Base-by-base conservation (phyloP, 2,888 invertebrate species). In the Chalcis sispes region DNA sequence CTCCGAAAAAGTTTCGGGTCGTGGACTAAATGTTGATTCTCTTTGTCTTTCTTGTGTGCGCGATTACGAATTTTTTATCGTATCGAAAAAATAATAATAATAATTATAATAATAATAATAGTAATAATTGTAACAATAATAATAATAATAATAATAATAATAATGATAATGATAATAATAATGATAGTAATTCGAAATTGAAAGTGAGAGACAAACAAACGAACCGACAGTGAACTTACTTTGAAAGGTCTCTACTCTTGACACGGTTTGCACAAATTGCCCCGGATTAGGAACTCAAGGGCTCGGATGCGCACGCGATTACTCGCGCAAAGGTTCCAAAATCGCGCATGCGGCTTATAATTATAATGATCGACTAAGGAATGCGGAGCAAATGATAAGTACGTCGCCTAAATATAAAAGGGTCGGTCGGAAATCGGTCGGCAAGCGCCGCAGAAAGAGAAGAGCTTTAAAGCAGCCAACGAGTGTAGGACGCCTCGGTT, bases 381-480 rank as follows among this genome's bases (percentile, higher is more conserved):
- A 82, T 76, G 82, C 79, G 80, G 84, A 85, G 83, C 82, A 83
- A 79, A 84, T 83, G 84, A 84, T n/a, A n/a, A 84, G 85, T 85
- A 85, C 85, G 32, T 84, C 81, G 83, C 82, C 85, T 85, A 85
- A 85, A 85, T 85, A 84, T 85, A 85, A 78, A 84, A 82, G 81
- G 36, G 40, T 7, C 27, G 50, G 15, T 1, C 29, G 32, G 77
- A 64, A 70, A 42, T 32, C 67, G 42, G 20, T 18, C 56, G 46
- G 27, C 40, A 36, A 25, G n/a, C n/a, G n/a, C n/a, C n/a, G n/a
- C n/a, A 61, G 25, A n/a, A 25, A 25, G 61, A 42, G 61, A 10
- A 20, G 56, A 46, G 71, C 54, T 10, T 20, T 23, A 40, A 29
- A 79, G 80, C 83, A 82, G 82, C 82, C 82, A 82, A 80, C 80